Evolutionary conservation across 92 coral and sea anemone genomes (phyloP).

Genomic region (Parazoanthus darwini): DNA sequence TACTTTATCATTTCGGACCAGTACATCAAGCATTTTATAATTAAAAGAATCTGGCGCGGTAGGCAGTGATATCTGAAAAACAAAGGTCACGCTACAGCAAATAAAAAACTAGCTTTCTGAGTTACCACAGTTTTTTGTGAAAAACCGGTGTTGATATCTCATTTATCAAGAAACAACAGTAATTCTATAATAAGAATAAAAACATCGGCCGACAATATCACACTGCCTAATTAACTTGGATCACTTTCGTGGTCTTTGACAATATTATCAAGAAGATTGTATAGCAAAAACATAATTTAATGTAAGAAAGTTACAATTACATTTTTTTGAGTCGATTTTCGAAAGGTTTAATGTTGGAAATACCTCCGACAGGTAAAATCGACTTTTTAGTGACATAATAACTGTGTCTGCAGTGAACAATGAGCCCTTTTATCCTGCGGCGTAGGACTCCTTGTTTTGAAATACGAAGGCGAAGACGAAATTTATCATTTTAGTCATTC

Average conservation of each 20-base stretch:
- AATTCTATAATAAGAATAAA: background rate
- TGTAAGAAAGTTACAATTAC: too few relatives aligned
- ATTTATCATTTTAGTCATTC: background rate
- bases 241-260: too few relatives aligned
- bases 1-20: background rate
- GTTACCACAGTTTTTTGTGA: background rate
- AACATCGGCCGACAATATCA: background rate
- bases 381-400: background rate
- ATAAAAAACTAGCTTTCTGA: too few relatives aligned
- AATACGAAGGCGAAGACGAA: constrained; percentile 22
- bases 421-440: constrained; percentile 42
- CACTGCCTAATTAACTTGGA: background rate
- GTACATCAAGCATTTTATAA: background rate
- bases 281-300: too few relatives aligned
- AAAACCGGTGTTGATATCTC: background rate
- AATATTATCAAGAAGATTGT: background rate
- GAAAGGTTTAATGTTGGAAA: background rate
- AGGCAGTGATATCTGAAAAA: background rate
- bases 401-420: constrained; percentile 25
- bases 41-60: background rate
- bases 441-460: constrained; percentile 33
- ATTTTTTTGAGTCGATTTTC: too few relatives aligned
- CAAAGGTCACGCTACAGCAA: background rate
- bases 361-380: too few relatives aligned
- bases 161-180: background rate